Base-by-base conservation (phyloP, 1,140 invertebrate species). In the Sminthurides bifidus region DNA sequence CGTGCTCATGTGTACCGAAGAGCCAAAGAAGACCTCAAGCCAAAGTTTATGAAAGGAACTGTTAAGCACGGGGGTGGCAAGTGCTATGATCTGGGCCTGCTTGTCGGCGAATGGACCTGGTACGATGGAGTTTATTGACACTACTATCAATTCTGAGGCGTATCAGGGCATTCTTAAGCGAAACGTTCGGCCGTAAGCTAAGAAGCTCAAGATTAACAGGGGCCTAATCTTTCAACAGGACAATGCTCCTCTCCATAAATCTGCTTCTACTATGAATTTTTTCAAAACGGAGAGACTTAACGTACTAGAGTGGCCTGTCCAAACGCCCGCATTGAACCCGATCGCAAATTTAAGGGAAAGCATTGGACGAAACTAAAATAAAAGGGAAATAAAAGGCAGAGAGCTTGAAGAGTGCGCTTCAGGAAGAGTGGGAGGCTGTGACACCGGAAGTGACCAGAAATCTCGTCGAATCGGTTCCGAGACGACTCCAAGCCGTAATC, bases 271-370 rank as follows among this genome's bases (percentile, higher is more conserved):
- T 1, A 64, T 58, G 40, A 35, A 65, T 30, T 70, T 60, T 57
- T 54, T 71, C 35, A 35, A 61, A 8, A 60, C 58, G 29, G 59
- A 66, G 27, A 56, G 59, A 43, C 56, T 61, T 17, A 45, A 61
- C 44, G 44, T 66, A 55, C 52, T 69, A n/a, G 26, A 65, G 44
- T 66, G 58, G 37, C 65, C 68, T 19, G 56, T 67, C 19, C 67
- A 71, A 40, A 68, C 66, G 33, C 66, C 69, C 8, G 69, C 72
- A 41, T 38, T 73, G 0, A 71, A 71, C 59, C 66, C 66, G 0
- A 71, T 68, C 37, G 65, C 70, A 48, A 52, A 71, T 65, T 37
- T 71, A 8, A 68, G 66, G 69, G 60, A 52, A 4, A 5, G 10
- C 14, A 4, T 53, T 4, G 26, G 43, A 24, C 37, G 37, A 30